These are phyloP conservation scores for Hermaeophaga mercurialis DNA, from an alignment of 2,888 invertebrate genomes.

Conservation along the genomic window DNA sequence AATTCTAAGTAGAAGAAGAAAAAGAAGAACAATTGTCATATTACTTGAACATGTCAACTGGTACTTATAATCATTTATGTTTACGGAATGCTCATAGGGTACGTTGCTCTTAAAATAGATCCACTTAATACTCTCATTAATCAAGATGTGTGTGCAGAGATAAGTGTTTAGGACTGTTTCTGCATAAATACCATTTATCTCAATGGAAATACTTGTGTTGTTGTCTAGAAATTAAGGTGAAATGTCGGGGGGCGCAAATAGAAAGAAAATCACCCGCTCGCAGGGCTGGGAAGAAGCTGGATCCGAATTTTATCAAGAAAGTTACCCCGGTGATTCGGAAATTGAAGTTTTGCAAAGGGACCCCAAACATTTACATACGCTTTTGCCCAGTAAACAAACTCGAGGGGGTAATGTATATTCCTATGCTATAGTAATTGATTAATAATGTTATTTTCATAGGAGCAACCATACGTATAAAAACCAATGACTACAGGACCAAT, in stretches of 20 bases:
- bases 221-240: neutral
- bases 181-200: neutral
- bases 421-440: conserved; percentile 2
- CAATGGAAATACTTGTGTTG: neutral
- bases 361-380: conserved; percentile 75
- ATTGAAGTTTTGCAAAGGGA: conserved; percentile 74
- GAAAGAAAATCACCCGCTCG: conserved; percentile 60
- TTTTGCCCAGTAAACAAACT: conserved; percentile 81
- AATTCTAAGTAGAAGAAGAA: too few relatives aligned
- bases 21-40: too few relatives aligned
- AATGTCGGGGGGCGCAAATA: conserved; percentile 67
- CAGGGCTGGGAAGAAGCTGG: conserved; percentile 86
- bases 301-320: conserved; percentile 83
- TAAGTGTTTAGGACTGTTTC: neutral
- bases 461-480: conserved; percentile 69
- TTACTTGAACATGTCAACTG: too few relatives aligned
- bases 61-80: too few relatives aligned
- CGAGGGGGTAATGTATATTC: conserved; percentile 65
- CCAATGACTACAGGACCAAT: conserved; percentile 62
- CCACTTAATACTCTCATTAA: neutral
- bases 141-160: neutral
- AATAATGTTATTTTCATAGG: conserved; percentile 2
- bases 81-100: too few relatives aligned
- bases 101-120: too few relatives aligned
- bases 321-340: conserved; percentile 70